Base-by-base conservation (phyloP, 2,113 vertebrate genomes). In the Emydocephalus ijimae region DNA sequence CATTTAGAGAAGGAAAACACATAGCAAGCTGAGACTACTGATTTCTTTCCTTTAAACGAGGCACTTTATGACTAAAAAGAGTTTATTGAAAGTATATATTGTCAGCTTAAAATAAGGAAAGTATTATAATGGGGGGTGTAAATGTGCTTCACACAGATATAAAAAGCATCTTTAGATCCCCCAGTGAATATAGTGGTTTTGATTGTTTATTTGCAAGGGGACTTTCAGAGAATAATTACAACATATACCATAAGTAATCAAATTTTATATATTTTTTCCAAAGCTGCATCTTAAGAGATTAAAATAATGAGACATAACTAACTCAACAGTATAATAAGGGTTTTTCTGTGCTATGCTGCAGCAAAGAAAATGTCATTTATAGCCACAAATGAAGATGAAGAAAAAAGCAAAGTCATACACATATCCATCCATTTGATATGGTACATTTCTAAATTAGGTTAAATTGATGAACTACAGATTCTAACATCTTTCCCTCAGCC, bases 51-150 rank as follows among this genome's bases (percentile, higher is more conserved):
- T 93, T 93, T 94, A 95, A 96, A 94, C 90, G 18, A 94, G 6
- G 12, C 91, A 59, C 92, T 94, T 96, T 96, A 86, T 88, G 14
- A 92, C 87, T 93, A 59, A 94, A 92, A 93, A 24, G n/a, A 91
- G 85, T 95, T 93, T 92, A 86, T 14, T 92, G 54, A 55, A 94
- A 92, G 21, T 93, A 85, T 93, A 48, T 2, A 39, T 48, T 85
- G 88, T 14, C 64, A 92, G 61, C 12, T 74, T 95, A 94, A 94
- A 93, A 26, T 61, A 93, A 50, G 3, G 94, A 24, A 52, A 29
- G 74, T 91, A 91, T 92, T 95, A 89, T 95, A 94, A 10, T 48
- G 48, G 48, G 43, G 6, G 93, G 20, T 0, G 94, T 39, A 54
- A 96, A 93, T 74, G 10, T 50, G 57, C 48, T 56, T 89, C 89